Evolutionary conservation across 2,888 invertebrate species (phyloP).

Genomic region (Brachylomia viminalis): DNA sequence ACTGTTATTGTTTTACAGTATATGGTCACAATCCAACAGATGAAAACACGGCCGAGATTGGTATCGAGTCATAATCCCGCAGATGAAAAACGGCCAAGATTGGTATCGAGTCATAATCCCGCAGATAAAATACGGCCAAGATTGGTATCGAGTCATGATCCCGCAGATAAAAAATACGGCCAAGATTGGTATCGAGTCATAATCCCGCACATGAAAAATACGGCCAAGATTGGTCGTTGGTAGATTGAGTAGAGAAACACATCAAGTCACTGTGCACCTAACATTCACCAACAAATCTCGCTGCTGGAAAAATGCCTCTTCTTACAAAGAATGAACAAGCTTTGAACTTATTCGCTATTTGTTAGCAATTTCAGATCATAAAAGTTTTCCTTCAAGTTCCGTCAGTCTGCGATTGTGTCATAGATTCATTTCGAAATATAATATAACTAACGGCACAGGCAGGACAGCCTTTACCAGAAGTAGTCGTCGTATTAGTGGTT

Average conservation of each 20-base stretch:
- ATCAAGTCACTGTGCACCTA: not conserved
- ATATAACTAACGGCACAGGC: too few species aligned
- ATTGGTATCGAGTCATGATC: too few species aligned
- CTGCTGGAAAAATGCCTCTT: too few species aligned
- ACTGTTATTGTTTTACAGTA: conserved; percentile 5
- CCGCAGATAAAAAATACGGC: too few species aligned
- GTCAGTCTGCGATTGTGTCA: not conserved
- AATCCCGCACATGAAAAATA: not conserved
- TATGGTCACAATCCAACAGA: too few species aligned
- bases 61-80: too few species aligned
- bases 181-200: not conserved
- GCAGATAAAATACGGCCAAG: not conserved
- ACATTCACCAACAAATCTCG: too few species aligned
- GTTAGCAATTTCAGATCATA: not conserved
- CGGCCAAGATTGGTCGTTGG: not conserved
- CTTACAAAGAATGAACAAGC: not conserved
- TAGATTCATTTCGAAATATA: not conserved
- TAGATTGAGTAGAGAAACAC: not conserved
- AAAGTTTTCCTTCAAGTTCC: not conserved
- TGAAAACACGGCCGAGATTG: not conserved
- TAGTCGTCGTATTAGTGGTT: too few species aligned
- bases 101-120: too few species aligned
- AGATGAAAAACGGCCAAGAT: not conserved
- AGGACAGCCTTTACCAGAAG: too few species aligned
- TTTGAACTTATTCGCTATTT: not conserved